phyloP scores from a whole-genome alignment of 1,140 invertebrate species.

The Aphis craccivora region DNA sequence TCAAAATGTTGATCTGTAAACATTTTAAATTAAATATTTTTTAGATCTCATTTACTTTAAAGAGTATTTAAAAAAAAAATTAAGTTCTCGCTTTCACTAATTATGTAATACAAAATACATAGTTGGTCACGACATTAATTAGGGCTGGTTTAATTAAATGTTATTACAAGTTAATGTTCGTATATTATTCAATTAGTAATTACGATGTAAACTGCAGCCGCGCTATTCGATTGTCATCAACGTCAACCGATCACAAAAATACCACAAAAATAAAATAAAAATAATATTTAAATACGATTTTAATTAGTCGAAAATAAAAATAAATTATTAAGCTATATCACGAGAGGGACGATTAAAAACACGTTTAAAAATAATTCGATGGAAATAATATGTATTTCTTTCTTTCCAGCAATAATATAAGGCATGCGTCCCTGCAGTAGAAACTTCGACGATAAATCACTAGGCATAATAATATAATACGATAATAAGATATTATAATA shows the following conservation, averaged over 20 bases:
- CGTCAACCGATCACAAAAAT: neutral
- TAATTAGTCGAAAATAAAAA: neutral
- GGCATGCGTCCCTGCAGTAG: neutral
- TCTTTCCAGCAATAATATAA: neutral
- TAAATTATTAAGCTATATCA: neutral
- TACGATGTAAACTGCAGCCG: neutral
- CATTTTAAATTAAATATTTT: neutral
- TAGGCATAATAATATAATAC: neutral
- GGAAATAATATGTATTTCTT: neutral
- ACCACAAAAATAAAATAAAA: neutral
- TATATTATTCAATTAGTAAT: conserved; percentile 15
- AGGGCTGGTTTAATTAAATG: neutral
- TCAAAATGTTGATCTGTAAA: neutral
- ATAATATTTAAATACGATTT: neutral
- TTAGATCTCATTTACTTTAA: neutral
- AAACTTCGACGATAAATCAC: neutral
- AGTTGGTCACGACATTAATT: neutral
- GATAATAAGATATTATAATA: neutral
- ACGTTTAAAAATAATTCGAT: neutral
- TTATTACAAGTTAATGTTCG: neutral
- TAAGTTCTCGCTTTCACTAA: neutral
- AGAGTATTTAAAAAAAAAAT: neutral
- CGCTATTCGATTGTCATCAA: neutral
- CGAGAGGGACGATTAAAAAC: neutral
- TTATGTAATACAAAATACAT: neutral